Percentiles rank a stretch among this genome's conserved stretches.
These are phyloP conservation scores for Lates japonicus DNA, from an alignment of 2,797 vertebrate species.

Conservation along the genomic window DNA sequence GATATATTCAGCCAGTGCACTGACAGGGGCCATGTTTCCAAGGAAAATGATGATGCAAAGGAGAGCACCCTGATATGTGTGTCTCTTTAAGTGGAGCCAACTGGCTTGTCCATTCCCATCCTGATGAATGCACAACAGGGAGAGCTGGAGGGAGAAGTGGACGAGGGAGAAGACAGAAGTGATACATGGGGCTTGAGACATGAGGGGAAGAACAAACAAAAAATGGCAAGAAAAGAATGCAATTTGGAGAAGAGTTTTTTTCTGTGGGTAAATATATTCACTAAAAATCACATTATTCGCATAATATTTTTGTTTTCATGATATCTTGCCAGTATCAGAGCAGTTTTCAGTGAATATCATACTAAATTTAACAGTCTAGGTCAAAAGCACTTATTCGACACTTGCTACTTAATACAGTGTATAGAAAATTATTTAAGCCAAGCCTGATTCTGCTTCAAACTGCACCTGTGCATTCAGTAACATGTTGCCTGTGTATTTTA, in stretches of 20 bases:
- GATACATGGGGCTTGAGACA: constrained; percentile 37
- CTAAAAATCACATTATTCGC: neutral
- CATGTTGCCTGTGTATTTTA: neutral
- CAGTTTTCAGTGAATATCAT: constrained; percentile 2
- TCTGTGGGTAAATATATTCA: neutral
- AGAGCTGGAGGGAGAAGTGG: constrained; percentile 53
- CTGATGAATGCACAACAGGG: constrained; percentile 77
- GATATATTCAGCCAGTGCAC: constrained; percentile 74
- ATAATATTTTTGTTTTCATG: neutral
- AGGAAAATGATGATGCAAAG: constrained; percentile 82
- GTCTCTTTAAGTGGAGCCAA: constrained; percentile 81
- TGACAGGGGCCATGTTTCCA: constrained; percentile 85
- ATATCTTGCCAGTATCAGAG: neutral
- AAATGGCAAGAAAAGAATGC: constrained; percentile 22
- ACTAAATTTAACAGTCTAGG: neutral
- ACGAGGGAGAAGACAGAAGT: constrained; percentile 58
- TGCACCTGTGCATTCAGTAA: neutral
- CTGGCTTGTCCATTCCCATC: constrained; percentile 79
- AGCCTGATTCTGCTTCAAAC: neutral
- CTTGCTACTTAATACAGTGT: neutral
- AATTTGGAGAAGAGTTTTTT: neutral
- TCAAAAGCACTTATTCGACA: neutral
- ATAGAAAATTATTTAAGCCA: neutral
- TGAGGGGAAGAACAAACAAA: constrained; percentile 31
- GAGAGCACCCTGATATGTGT: constrained; percentile 78